Evolutionary conservation across 2,113 vertebrate genomes (phyloP).

Genomic region (Cyprinodon brontotheroides): DNA sequence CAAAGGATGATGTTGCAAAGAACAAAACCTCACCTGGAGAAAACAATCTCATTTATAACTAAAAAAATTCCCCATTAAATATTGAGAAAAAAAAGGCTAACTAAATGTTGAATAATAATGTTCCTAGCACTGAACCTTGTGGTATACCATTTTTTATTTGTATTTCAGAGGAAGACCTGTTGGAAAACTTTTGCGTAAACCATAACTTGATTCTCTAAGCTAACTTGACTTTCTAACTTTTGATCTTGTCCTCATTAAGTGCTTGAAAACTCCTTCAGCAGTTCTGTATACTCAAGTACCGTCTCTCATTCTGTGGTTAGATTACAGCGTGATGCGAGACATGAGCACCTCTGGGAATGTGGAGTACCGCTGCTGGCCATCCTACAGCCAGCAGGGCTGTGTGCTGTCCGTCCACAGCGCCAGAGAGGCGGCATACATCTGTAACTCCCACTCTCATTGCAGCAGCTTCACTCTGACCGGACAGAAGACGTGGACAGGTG

Average conservation of each 20-base stretch:
- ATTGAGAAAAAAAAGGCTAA: neutral
- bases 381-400: slow-evolving; percentile 87
- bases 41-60: neutral
- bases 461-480: slow-evolving; percentile 82
- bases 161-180: neutral
- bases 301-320: slow-evolving; percentile 67
- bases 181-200: neutral
- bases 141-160: neutral
- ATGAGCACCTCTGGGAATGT: slow-evolving; percentile 75
- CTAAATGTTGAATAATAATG: neutral
- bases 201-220: neutral
- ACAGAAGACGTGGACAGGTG: slow-evolving; percentile 87
- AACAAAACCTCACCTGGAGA: too few relatives aligned
- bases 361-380: slow-evolving; percentile 89
- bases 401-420: slow-evolving; percentile 83
- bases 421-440: slow-evolving; percentile 83
- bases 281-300: slow-evolving; percentile 36
- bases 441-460: slow-evolving; percentile 83
- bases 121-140: neutral
- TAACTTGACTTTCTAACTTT: slow-evolving; percentile 17
- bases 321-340: slow-evolving; percentile 81
- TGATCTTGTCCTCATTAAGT: slow-evolving; percentile 10
- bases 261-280: slow-evolving; percentile 20
- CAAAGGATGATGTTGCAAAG: too few relatives aligned
- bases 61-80: neutral